Percentiles rank a stretch among this genome's conserved stretches.
Evolutionary conservation across 2,797 vertebrate genomes (phyloP).

Genomic region (Clarias laeviceps): DNA sequence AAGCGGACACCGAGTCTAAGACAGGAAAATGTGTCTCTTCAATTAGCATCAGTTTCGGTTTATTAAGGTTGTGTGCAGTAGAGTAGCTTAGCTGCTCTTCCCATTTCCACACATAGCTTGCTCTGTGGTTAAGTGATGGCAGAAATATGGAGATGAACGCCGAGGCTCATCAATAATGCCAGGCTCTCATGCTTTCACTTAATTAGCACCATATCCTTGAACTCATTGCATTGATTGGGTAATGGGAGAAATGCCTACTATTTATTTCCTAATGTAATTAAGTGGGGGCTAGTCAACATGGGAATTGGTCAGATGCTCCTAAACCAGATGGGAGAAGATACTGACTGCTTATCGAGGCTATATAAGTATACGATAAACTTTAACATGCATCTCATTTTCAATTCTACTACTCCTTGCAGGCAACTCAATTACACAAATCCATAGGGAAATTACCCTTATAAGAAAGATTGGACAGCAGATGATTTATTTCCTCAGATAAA

Average conservation of each 20-base stretch:
- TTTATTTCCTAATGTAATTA: slow-evolving; percentile 43
- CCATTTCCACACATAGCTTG: slow-evolving; percentile 11
- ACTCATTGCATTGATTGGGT: slow-evolving; percentile 34
- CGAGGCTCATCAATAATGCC: slow-evolving; percentile 33
- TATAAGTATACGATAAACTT: background rate
- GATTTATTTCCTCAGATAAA: background rate
- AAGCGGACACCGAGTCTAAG: slow-evolving; percentile 36
- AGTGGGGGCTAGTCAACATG: background rate
- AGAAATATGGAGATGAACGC: slow-evolving; percentile 35
- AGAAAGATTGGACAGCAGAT: background rate
- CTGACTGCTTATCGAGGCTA: background rate
- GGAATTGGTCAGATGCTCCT: background rate
- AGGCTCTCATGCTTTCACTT: slow-evolving; percentile 36
- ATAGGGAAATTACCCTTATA: slow-evolving; percentile 24
- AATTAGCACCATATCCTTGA: slow-evolving; percentile 42
- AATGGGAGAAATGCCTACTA: slow-evolving; percentile 19
- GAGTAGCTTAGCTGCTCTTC: slow-evolving; percentile 11
- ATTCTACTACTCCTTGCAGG: background rate
- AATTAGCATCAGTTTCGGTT: slow-evolving; percentile 48
- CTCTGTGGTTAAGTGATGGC: slow-evolving; percentile 15
- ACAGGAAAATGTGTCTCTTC: slow-evolving; percentile 47
- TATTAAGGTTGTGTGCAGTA: slow-evolving; percentile 36
- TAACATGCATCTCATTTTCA: slow-evolving; percentile 3
- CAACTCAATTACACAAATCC: slow-evolving; percentile 11
- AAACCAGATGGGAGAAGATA: background rate